Evolutionary conservation across 2,797 vertebrate genomes (phyloP), one percentile per base, ranked within the genome.

Genomic region (Taenioides sp.): DNA sequence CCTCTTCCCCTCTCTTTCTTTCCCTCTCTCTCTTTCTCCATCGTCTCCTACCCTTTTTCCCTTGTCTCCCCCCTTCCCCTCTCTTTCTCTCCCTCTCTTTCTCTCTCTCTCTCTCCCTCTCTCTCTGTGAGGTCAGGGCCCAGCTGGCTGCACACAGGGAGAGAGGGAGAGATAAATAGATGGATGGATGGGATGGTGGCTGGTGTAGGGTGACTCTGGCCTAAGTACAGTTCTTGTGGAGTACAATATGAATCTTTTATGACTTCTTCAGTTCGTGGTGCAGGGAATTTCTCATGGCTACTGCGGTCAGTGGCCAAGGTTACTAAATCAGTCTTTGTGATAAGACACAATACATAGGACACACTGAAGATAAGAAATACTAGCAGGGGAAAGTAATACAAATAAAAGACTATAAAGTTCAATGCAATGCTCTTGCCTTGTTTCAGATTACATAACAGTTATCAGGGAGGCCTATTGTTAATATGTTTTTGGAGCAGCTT

Each of bases 141-240:
- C 87, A 87, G 86, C 86, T 89, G 84, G 82, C 81, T 65, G 70
- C 2, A 58, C 52, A 73, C 76, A 65, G 69, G 72, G 76, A 40
- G 57, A 23, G 4, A 61, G 34, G 14, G 14, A 63, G 10, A 60
- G 67, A 73, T 40, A 43, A 73, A 76, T 67, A 64, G 67, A 77
- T 40, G 50, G 75, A 74, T 69, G 67, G 64, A 74, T 65, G 11
- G 80, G 78, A 70, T 49, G 77, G 71, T 68, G 67, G 72, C 25
- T 59, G 84, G 91, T 89, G 77, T 88, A 65, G 74, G 87, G 80
- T 89, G 78, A 89, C 86, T 85, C 82, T 86, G 77, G 83, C 87
- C 81, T 85, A 84, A 87, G 82, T 82, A 81, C 84, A 87, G 86
- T 86, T 84, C 79, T 84, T 82, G 77, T 65, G 54, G 67, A 62